Evolutionary conservation across 1,140 invertebrate genomes (phyloP), one percentile per base, ranked within the genome.

Genomic region (Microplitis demolitor): DNA sequence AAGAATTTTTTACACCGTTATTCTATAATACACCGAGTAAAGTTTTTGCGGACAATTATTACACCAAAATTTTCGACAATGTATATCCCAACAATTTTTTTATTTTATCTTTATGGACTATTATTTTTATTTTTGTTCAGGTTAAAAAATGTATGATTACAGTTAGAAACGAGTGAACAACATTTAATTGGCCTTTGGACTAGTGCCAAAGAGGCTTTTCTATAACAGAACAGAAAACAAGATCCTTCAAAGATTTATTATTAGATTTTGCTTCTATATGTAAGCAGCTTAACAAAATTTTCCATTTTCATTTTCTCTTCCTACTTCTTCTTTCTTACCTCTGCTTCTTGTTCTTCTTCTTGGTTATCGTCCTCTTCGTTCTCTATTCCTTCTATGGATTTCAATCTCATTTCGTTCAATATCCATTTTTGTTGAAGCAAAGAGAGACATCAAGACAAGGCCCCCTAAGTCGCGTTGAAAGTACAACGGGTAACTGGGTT

Each of bases 271-370:
- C 69, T 64, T 72, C 58, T 31, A 33, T 58, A 33, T 33, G 33
- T 70, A 76, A 77, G 73, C 76, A 60, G 73, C 66, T 77, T 76
- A 76, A 72, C 61, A 53, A 69, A 72, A 66, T 76, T 69, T 66
- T 50, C n/a, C 39, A 45, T 45, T 45, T 45, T 45, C 39, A 62
- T 68, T 45, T 45, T 11, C 39, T 45, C 39, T 45, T 45, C 6
- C 11, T 45, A 9, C 11, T 45, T 45, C 5, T 9, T 45, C 39
- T 11, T 45, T 1, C 39, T 45, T 45, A 24, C 24, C 11, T 45
- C 39, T 45, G 4, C 6, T 45, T 45, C 39, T 45, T 45, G 6
- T 45, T 45, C 5, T 45, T 9, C 39, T 45, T 45, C 39, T 45
- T 11, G 6, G 11, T 45, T 1, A 3, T 58, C 54, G 54, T 60